Evolutionary conservation across 1,140 invertebrate species (phyloP), one percentile per base, ranked within the genome.

Genomic region (Drosophila sproati): DNA sequence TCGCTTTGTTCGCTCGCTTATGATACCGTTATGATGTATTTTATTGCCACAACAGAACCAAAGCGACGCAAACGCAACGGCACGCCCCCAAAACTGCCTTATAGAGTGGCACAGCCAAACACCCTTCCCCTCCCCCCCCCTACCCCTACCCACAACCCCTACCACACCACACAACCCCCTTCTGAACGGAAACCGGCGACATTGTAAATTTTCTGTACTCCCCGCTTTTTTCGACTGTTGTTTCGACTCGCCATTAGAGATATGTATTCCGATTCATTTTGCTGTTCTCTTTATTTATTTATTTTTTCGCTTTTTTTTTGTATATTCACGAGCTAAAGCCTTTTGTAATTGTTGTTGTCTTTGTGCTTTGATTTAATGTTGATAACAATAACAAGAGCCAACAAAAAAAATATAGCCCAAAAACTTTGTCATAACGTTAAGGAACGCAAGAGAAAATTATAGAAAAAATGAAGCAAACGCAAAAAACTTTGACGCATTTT

Each of bases 21-120:
- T 89, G 85, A 89, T 89, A 89, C 85, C 85, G 85, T 89, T 89
- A 89, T 89, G 85, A 89, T 89, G 85, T 89, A 89, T 89, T 89
- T 89, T 89, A 89, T 89, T 89, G 85, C 85, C 85, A 89, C 80
- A 89, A 80, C 83, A 87, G 83, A 87, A 86, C 74, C 78, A 87
- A 87, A 87, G 61, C 82, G 78, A 86, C 54, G 50, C 76, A 71
- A 77, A 60, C 52, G 71, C 63, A 68, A 55, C 57, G 56, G 34
- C 72, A 74, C 66, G 72, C 72, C 72, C 64, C 64, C 76, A n/a
- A 28, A 61, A 35, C 57, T 41, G 41, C 56, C 56, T 64, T 41
- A 45, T 59, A 59, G 56, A 59, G 41, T 59, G 8, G 34, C 34
- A 43, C 39, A 41, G 10, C 12, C 39, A n/a, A 10, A n/a, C 47